Conservation (phyloP, 2,888 invertebrate genomes). For the Limnephilus auricula region DNA sequence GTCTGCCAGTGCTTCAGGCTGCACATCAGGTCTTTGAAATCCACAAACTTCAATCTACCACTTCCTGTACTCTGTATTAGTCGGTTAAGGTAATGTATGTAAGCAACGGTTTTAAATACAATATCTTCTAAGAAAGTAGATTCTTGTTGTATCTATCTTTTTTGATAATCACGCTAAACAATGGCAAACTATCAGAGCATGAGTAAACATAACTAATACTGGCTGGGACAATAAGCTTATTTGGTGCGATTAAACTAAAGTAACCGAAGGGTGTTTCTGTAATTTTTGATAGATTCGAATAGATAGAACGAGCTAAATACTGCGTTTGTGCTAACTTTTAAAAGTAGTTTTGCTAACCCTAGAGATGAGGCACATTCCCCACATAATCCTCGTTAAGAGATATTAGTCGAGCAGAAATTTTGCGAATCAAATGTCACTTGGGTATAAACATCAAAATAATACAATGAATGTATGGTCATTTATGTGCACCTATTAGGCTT, state of each 20-base stretch:
- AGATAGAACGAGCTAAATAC: too few species aligned
- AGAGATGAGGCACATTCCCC: too few species aligned
- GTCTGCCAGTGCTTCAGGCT: slow-evolving; percentile 94
- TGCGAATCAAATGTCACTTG: too few species aligned
- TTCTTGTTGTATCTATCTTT: too few species aligned
- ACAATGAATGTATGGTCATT: too few species aligned
- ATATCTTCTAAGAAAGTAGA: background rate
- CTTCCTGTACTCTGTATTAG: slow-evolving; percentile 82
- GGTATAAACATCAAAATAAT: too few species aligned
- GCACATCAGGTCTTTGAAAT: slow-evolving; percentile 94
- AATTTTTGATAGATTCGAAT: too few species aligned
- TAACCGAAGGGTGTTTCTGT: background rate
- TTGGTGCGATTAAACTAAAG: background rate
- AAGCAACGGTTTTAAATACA: background rate
- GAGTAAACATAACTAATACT: background rate
- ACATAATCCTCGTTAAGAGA: too few species aligned
- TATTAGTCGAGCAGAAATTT: too few species aligned
- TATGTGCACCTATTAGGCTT: too few species aligned
- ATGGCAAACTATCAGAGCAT: background rate
- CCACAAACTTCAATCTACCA: slow-evolving; percentile 88
- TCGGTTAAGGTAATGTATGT: slow-evolving; percentile 54
- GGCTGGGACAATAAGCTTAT: background rate
- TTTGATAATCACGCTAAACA: background rate
- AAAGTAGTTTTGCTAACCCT: too few species aligned
- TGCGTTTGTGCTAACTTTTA: too few species aligned